Evolutionary conservation across 2,113 vertebrate species (phyloP).

Genomic region (Platichthys stellatus): DNA sequence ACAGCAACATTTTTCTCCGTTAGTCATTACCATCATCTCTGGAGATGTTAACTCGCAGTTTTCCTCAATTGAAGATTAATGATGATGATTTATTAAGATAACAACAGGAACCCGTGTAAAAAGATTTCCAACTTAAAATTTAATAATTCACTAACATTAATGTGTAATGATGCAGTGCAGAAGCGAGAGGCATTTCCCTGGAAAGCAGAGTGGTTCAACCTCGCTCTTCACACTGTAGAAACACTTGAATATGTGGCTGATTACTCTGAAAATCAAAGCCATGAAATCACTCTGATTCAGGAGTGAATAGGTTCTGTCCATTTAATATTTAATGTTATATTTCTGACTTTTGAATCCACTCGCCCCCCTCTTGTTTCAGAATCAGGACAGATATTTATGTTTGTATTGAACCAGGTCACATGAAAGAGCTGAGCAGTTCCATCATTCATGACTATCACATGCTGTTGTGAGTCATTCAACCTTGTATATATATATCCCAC

Average conservation of each 20-base stretch:
- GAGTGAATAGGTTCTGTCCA: background rate
- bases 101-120: constrained; percentile 67
- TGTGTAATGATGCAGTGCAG: constrained; percentile 33
- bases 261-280: background rate
- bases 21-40: constrained; percentile 62
- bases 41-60: constrained; percentile 46
- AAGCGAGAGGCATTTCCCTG: constrained; percentile 11
- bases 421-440: no score
- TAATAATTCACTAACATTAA: constrained; percentile 67
- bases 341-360: background rate
- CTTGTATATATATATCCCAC: background rate
- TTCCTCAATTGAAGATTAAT: constrained; percentile 71
- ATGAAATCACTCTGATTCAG: no score
- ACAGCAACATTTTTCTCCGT: constrained; percentile 57
- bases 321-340: constrained; percentile 1
- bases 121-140: constrained; percentile 63
- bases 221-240: constrained; percentile 8
- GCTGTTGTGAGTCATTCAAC: background rate
- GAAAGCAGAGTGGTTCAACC: constrained; percentile 33
- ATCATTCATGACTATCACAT: constrained; percentile 8
- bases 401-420: constrained; percentile 14
- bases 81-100: constrained; percentile 74
- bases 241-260: constrained; percentile 11
- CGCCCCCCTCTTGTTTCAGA: background rate
- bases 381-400: background rate